Percentiles rank a stretch among this genome's conserved stretches.
These are phyloP conservation scores for Drosophila stalkeri DNA, from an alignment of 2,888 invertebrate genomes.

Conservation along the genomic window DNA sequence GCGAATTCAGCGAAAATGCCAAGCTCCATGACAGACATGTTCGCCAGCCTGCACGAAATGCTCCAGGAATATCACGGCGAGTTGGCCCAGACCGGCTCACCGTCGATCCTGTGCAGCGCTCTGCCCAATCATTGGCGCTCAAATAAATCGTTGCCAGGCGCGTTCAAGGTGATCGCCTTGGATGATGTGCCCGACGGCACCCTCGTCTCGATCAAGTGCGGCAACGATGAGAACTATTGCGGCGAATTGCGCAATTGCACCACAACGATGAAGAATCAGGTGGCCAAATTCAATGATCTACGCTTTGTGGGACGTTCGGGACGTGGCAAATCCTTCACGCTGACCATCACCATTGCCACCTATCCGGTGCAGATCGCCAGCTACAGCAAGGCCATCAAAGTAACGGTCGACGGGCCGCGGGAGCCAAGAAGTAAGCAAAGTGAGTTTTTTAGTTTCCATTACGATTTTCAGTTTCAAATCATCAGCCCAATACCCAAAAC, in stretches of 20 bases:
- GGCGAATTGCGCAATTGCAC: constrained; percentile 97
- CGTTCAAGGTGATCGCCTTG: constrained; percentile 97
- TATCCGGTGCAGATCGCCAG: constrained; percentile 94
- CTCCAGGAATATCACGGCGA: constrained; percentile 96
- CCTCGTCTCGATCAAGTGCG: constrained; percentile 95
- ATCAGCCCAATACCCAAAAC: not conserved
- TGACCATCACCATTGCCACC: constrained; percentile 95
- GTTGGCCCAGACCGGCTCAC: constrained; percentile 96
- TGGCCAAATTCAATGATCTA: constrained; percentile 99
- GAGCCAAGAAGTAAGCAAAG: constrained; percentile 98
- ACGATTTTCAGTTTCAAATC: constrained; percentile 44
- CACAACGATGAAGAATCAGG: constrained; percentile 98
- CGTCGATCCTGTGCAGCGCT: constrained; percentile 96
- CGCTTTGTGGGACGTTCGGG: constrained; percentile 99
- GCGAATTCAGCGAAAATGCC: constrained; percentile 85
- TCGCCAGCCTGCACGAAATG: constrained; percentile 91
- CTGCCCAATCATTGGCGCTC: constrained; percentile 98
- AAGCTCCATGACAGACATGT: constrained; percentile 90
- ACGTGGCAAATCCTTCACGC: constrained; percentile 97
- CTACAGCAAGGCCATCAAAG: constrained; percentile 98
- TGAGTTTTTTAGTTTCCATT: constrained; percentile 88
- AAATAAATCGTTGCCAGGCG: constrained; percentile 98
- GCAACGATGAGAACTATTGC: constrained; percentile 99
- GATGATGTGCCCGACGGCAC: constrained; percentile 98
- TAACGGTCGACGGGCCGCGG: constrained; percentile 99